Conservation (phyloP, 2,113 vertebrate species). For the Turnix velox region DNA sequence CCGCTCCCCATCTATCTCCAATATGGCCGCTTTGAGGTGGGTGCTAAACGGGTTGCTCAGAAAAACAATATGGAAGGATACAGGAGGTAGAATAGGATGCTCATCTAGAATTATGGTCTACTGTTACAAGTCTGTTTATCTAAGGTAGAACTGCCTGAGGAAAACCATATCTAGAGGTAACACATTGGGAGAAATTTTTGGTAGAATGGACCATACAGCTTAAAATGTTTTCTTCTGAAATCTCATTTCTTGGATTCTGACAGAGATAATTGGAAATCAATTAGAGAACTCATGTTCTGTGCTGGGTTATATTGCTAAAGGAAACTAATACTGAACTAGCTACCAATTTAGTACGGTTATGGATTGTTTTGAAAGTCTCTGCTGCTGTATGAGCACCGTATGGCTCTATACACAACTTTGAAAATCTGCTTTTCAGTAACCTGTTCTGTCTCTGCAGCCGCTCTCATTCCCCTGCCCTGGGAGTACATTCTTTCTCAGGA, state of each 20-base stretch:
- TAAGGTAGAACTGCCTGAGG: background rate
- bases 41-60: background rate
- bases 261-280: background rate
- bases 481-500: slow-evolving; percentile 88
- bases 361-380: background rate
- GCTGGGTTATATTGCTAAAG: background rate
- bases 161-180: background rate
- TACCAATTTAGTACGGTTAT: background rate
- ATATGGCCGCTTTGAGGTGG: slow-evolving; percentile 94
- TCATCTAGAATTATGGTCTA: background rate
- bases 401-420: background rate
- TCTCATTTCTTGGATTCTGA: background rate
- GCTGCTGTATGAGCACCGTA: background rate
- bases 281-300: background rate
- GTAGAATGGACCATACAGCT: accelerated
- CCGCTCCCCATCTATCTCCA: slow-evolving; percentile 88
- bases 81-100: accelerated
- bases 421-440: background rate
- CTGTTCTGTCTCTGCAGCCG: slow-evolving; percentile 73
- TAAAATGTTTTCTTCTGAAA: background rate
- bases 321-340: background rate
- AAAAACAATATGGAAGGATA: background rate
- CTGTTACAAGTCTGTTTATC: accelerated
- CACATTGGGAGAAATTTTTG: background rate
- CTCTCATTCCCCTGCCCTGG: slow-evolving; percentile 93